Conservation (phyloP, 1,140 invertebrate genomes). For the Yoshiicerus persimilis region DNA sequence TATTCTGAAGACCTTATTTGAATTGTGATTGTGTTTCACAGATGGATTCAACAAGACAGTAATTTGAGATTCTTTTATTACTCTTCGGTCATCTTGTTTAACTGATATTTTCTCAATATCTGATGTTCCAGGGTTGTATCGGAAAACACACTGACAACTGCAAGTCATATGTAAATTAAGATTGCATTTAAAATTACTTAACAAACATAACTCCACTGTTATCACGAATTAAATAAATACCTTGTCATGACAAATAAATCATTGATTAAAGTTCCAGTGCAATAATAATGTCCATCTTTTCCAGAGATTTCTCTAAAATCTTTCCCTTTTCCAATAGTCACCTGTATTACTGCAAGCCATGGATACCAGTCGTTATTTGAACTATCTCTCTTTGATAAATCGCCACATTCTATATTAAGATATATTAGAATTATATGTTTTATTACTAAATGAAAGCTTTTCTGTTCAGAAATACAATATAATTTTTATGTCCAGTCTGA, state of each 20-base stretch:
- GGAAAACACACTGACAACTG: background rate
- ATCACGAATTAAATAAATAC: background rate
- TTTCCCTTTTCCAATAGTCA: background rate
- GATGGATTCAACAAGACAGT: background rate
- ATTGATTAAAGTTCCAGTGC: background rate
- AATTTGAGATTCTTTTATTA: background rate
- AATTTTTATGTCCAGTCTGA: no score
- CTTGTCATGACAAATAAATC: background rate
- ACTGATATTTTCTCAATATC: background rate
- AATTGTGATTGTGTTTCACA: no score
- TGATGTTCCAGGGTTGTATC: background rate
- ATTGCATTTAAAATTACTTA: no score
- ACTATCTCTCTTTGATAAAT: background rate
- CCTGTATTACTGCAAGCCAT: background rate
- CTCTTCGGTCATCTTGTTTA: background rate
- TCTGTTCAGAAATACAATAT: background rate
- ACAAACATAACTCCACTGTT: background rate
- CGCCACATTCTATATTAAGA: background rate
- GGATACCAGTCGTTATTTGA: background rate
- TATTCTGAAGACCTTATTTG: no score
- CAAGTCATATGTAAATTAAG: no score
- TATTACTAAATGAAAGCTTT: background rate
- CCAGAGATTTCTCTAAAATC: background rate
- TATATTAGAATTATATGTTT: background rate
- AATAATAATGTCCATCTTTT: background rate